phyloP scores from a whole-genome alignment of 23 tunicate species.

The Trididemnum clinides region DNA sequence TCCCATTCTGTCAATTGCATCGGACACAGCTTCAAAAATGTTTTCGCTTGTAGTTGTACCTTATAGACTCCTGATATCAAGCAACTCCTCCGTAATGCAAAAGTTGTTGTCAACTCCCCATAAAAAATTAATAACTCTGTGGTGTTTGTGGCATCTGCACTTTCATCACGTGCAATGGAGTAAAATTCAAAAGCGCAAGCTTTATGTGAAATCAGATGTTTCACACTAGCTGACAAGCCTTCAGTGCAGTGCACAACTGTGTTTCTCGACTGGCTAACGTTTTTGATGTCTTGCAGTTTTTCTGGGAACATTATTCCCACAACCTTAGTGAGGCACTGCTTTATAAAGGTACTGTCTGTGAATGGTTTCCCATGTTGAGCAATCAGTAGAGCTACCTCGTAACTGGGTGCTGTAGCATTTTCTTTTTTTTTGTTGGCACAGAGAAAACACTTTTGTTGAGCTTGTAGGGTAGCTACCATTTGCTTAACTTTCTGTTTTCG shows the following conservation, averaged over 20 bases:
- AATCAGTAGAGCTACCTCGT: conserved; percentile 1
- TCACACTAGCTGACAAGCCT: conserved; percentile 7
- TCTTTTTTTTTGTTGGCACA: conserved; percentile 12
- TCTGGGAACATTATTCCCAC: background rate
- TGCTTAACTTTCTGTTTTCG: background rate
- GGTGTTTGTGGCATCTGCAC: conserved; percentile 1
- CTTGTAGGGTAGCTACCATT: conserved; percentile 21
- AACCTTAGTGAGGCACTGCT: conserved; percentile 6
- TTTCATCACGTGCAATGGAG: conserved; percentile 5
- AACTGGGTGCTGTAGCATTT: background rate
- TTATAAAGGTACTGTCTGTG: conserved; percentile 1
- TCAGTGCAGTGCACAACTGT: background rate
- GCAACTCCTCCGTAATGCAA: conserved; percentile 10
- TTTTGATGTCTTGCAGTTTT: background rate
- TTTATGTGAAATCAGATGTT: conserved; percentile 4
- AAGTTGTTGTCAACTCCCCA: background rate
- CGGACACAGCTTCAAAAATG: conserved; percentile 7
- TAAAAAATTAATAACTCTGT: conserved; percentile 7
- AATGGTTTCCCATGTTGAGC: conserved; percentile 9
- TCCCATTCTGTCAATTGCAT: conserved; percentile 7
- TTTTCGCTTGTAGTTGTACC: background rate
- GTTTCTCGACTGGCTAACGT: background rate
- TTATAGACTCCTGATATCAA: background rate
- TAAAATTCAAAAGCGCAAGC: background rate
- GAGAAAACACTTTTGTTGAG: background rate